Evolutionary conservation across 2,113 vertebrate species (phyloP), one percentile per base, ranked within the genome.

Genomic region (Eubucco bourcierii): DNA sequence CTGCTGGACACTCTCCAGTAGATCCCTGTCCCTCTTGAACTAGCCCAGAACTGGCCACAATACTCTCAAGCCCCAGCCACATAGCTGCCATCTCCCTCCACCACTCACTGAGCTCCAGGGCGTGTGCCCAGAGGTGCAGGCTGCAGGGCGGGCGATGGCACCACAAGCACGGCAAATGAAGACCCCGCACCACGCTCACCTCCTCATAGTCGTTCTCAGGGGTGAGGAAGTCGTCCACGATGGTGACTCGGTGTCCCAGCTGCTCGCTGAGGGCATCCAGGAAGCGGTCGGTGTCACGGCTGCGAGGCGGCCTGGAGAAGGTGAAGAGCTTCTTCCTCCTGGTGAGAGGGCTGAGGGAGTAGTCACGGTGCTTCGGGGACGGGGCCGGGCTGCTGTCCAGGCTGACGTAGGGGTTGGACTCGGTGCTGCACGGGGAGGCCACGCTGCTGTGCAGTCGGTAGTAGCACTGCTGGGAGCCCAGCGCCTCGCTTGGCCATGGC

Each of bases 151-250:
- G 23, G 4, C 13, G 50, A 52, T 3, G 1, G 16, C 10, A 47
- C 47, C 68, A 1, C 0, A 0, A 2, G 11, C 16, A 1, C 33
- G 15, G 10, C 59, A 21, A 46, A 15, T n/a, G 18, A 4, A 5
- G 12, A 2, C 6, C 28, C 27, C 1, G 1, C 1, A 1, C 18
- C 81, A 0, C 0, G 1, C 98, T 96, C 91, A 99, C 99, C 99
- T 99, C 99, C 89, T 99, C 99, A 0, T 99, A 99, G 96, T 99
- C 99, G 0, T 99, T 99, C 97, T 99, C 99, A 0, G 98, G 98
- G 10, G 97, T 98, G 65, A 98, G 96, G 34, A 99, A 99, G 50
- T 99, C 98, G 2, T 99, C 99, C 92, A 98, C 98, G 10, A 99
- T 97, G 34, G 98, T 98, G 95, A 99, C 98, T 5, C 98, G 96